These are phyloP conservation scores for Anodontia alba DNA, from an alignment of 2,888 invertebrate genomes.

Conservation along the genomic window DNA sequence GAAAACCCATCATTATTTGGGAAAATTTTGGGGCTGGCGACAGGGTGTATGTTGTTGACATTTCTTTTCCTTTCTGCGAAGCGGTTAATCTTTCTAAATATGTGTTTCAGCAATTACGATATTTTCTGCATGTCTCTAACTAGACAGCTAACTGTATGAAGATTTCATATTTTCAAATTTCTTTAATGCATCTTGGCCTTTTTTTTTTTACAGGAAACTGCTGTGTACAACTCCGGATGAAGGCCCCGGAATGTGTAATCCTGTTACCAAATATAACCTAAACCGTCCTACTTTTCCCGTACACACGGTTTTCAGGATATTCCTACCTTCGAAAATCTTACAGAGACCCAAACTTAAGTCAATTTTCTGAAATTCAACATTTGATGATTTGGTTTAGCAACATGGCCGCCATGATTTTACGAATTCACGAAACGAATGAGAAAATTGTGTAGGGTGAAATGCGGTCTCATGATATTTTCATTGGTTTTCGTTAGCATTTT, in stretches of 20 bases:
- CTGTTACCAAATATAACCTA: conserved; percentile 14
- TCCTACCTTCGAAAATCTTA: not conserved
- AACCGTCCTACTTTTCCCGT: conserved; percentile 2
- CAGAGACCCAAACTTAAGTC: not conserved
- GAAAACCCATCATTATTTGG: too few species aligned
- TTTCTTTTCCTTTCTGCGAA: too few species aligned
- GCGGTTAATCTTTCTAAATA: too few species aligned
- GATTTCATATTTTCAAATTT: too few species aligned
- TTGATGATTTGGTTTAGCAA: conserved; percentile 37
- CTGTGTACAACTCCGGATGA: not conserved
- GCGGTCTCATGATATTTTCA: conserved; percentile 19
- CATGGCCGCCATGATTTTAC: conserved; percentile 64
- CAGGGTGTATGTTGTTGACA: too few species aligned
- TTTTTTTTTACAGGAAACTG: too few species aligned
- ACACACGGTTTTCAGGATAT: not conserved
- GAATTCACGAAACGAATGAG: conserved; percentile 39
- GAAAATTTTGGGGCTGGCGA: too few species aligned
- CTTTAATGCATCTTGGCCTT: too few species aligned
- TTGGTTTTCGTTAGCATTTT: not conserved
- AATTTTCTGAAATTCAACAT: not conserved
- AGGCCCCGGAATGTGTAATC: not conserved
- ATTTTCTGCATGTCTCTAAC: too few species aligned
- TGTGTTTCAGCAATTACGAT: too few species aligned
- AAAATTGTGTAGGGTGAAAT: conserved; percentile 26
- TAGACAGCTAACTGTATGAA: too few species aligned